Evolutionary conservation across 2,888 invertebrate genomes (phyloP).

Genomic region (Laothoe populi): DNA sequence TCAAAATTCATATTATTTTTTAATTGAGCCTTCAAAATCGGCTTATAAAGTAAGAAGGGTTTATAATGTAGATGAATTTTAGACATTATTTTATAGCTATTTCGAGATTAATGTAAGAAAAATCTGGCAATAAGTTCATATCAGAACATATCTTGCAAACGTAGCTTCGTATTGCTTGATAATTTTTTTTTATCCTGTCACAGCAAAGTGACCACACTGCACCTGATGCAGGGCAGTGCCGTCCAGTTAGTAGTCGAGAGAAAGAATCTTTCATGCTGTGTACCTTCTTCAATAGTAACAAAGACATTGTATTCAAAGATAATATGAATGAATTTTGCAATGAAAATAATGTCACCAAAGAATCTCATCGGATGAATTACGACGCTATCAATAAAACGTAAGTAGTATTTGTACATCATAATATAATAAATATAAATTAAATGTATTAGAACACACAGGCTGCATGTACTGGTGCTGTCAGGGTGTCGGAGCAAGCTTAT

Average conservation of each 20-base stretch:
- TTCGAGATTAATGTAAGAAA: background rate
- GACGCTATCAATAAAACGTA: constrained; percentile 21
- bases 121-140: constrained; percentile 1
- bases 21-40: too few species aligned
- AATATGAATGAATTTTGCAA: constrained; percentile 1
- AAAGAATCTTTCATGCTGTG: too few species aligned
- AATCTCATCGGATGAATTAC: constrained; percentile 15
- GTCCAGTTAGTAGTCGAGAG: too few species aligned
- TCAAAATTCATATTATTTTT: too few species aligned
- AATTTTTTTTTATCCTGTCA: too few species aligned
- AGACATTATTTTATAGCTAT: too few species aligned
- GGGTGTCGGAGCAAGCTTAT: constrained; percentile 78
- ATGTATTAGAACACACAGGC: constrained; percentile 57
- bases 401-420: constrained; percentile 31
- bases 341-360: constrained; percentile 16
- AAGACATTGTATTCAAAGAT: constrained; percentile 1
- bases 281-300: too few species aligned
- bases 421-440: constrained; percentile 51
- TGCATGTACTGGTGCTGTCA: constrained; percentile 68
- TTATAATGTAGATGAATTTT: too few species aligned
- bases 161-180: too few species aligned
- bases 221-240: too few species aligned
- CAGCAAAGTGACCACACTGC: too few species aligned
- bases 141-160: background rate
- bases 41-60: too few species aligned